Base-by-base conservation (phyloP, 2,888 invertebrate genomes). In the Cosmia pyralina region DNA sequence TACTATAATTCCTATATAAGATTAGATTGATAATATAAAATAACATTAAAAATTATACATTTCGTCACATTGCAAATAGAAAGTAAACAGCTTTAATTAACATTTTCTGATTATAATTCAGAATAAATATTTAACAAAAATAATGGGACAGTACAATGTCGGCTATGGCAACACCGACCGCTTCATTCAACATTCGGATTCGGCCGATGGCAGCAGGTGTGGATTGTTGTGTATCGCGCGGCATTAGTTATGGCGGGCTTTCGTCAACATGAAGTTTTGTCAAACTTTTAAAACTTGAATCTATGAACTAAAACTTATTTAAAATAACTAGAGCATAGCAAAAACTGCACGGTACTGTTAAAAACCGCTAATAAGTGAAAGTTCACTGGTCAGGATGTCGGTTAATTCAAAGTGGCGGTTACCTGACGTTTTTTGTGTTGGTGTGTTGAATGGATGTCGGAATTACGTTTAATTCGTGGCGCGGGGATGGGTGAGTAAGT, bases 331-430 rank as follows among this genome's bases (percentile, higher is more conserved):
- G 75, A 89, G 77, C 78, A 69, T 87, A 81, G 75, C 83, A 84
- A 87, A 91, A 92, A 92, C 89, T 87, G 81, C 77, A 84, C 69
- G 72, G 66, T 77, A 76, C 73, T 85, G 69, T 81, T 84, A 84
- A 88, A 90, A 88, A 89, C 86, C 82, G 81, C 77, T 86, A 81
- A 84, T 88, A 87, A 91, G 94, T 95, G 93, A 93, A 93, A 94
- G 92, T 93, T 93, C 90, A 93, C 92, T 92, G 93, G 93, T 92
- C 93, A 95, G 93, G 94, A 96, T 96, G 96, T 95, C 96, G 93
- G 96, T 96, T 95, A 95, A 94, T 96, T 96, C 94, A 94, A 96
- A 96, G 96, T 95, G 96, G 95, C 95, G 94, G 95, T 95, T 96
- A 96, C 96, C 96, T 96, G 96, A 92, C 96, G 94, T 96, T 96